Conservation (phyloP, 2,797 vertebrate genomes). For the Echeneis naucrates region DNA sequence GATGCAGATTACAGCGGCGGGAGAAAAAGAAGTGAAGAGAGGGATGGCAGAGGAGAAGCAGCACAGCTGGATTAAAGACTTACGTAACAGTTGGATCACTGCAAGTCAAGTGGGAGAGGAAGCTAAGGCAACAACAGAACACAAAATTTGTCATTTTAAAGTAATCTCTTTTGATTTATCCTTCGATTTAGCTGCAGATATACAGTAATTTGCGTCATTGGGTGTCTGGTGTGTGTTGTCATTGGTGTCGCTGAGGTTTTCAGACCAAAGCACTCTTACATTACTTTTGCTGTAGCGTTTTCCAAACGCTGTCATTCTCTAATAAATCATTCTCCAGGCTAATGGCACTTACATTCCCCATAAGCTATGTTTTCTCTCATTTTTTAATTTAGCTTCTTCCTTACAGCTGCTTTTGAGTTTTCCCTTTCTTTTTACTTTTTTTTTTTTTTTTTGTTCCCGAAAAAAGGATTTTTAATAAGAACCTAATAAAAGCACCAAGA, state of each 20-base stretch:
- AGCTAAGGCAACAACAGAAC: slow-evolving; percentile 59
- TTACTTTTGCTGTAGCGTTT: neutral
- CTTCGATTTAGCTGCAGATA: slow-evolving; percentile 36
- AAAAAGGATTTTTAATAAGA: slow-evolving; percentile 16
- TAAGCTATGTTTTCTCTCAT: neutral
- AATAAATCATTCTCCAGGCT: neutral
- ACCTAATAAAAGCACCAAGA: slow-evolving; percentile 16
- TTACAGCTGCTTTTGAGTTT: slow-evolving; percentile 31
- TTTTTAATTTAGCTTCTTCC: slow-evolving; percentile 18
- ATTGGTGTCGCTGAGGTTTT: slow-evolving; percentile 4
- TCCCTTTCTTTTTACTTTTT: slow-evolving; percentile 16
- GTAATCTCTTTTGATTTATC: slow-evolving; percentile 29
- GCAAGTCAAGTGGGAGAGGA: slow-evolving; percentile 60
- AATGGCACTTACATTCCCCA: neutral
- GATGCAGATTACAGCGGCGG: slow-evolving; percentile 57
- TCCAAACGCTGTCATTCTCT: neutral
- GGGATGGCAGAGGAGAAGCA: slow-evolving; percentile 55
- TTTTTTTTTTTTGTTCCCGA: slow-evolving; percentile 11
- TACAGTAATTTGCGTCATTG: slow-evolving; percentile 27
- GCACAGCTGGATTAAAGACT: slow-evolving; percentile 81
- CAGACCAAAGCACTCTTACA: neutral
- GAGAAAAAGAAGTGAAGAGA: slow-evolving; percentile 39
- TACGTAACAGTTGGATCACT: slow-evolving; percentile 77
- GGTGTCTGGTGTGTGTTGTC: slow-evolving; percentile 5
- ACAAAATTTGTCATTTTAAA: slow-evolving; percentile 50